Base-by-base conservation (phyloP, 2,113 vertebrate species). In the Crotalus tigris region DNA sequence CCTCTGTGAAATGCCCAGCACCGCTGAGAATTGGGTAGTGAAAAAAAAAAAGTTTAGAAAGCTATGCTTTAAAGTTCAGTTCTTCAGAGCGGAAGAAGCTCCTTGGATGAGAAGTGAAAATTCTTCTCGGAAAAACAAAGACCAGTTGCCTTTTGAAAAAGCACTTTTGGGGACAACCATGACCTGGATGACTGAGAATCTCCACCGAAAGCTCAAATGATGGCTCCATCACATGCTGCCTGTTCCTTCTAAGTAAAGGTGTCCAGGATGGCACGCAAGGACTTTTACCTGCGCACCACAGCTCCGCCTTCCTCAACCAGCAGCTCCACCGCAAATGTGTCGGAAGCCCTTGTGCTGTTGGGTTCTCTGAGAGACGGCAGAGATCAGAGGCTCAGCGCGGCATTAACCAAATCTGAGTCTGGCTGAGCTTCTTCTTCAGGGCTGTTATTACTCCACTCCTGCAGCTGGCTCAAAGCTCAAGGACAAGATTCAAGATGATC, bases 401-500 rank as follows among this genome's bases (percentile, higher is more conserved):
- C 19, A 24, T 5, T 26, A 11, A 46, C 46, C 24, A 11, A 26
- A 13, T 0, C 46, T 51, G 10, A 1, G 85, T 23, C 64, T 6
- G 46, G 85, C 5, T 24, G 44, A 86, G 21, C 85, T 12, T 0
- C 46, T 2, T 86, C 85, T 23, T 29, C 85, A 26, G 24, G 39
- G 4, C 85, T 11, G 12, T 24, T 26, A 26, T 12, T 51, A 26
- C 33, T 5, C 13, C 0, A n/a, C 13, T 6, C 29, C 29, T 17
- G 13, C 64, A 7, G 29, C 29, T 75, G 64, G n/a, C 64, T n/a
- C 64, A 75, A 69, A 33, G 29, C 29, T 33, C 0, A 5, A 33
- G 12, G 29, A n/a, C 13, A 1, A 24, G 2, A 51, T 13, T 24
- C 19, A 33, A 1, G n/a, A 24, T 2, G 1, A 29, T 3, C 12